Evolutionary conservation across 1,140 invertebrate genomes (phyloP), one percentile per base, ranked within the genome.

Genomic region (Hormaphis cornu): DNA sequence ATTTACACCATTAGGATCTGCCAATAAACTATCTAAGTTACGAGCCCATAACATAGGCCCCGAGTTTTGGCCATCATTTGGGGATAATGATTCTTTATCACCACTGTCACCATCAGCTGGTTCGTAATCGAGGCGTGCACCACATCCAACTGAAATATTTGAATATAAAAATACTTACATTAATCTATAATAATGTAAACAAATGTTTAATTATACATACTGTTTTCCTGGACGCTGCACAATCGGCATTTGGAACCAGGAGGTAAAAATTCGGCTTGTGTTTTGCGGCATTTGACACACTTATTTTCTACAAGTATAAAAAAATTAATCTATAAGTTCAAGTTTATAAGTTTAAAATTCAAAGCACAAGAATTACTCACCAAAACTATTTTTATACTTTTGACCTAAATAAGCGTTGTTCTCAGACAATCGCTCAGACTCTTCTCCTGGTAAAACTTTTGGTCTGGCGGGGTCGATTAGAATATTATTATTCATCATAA

Each of bases 1-100:
- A 63, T 87, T 83, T 69, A 93, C 87, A 54, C 93, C 93, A 77
- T 93, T 89, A 70, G 85, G 84, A 81, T 96, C 93, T 75, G 87
- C 80, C 71, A 95, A 82, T 71, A 96, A 80, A 75, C 85, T 83
- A 76, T 87, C 86, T 72, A 96, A 82, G 75, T 87, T 89, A 73
- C 87, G 83, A 24, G 92, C 89, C 92, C 93, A 96, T 48, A 48
- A 66, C 44, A 66, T 50, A 20, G 61, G 61, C 12, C 61, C 61
- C 7, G 61, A 50, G 18, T 33, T 48, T 16, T 66, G 40, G 28
- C 26, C 28, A 50, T 66, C 44, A 48, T 66, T 66, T 33, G 61
- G 44, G 18, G 61, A 66, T 48, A 63, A 63, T n/a, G 61, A 66
- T 22, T 30, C 61, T 14, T 28, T 28, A 35, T 50, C 61, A 33